phyloP scores from a whole-genome alignment of 2,888 invertebrate genomes.

The Anthophora plumipes region DNA sequence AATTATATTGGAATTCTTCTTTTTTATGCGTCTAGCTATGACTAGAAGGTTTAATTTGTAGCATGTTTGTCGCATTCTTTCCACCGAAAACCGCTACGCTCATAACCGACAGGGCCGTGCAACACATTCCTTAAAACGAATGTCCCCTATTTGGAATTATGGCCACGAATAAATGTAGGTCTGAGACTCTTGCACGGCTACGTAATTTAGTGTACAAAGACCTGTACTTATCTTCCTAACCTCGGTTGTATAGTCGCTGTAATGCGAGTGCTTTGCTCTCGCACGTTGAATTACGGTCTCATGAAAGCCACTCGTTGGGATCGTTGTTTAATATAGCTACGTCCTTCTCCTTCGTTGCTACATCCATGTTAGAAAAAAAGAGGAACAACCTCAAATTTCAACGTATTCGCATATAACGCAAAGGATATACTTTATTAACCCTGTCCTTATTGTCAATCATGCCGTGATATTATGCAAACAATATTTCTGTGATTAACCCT shows the following conservation, averaged over 20 bases:
- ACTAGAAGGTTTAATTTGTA: no score
- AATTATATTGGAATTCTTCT: no score
- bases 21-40: no score
- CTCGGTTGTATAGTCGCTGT: conserved; percentile 7
- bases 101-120: background rate
- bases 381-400: no score
- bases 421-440: background rate
- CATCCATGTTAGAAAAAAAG: no score
- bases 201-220: conserved; percentile 34
- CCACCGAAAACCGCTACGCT: background rate
- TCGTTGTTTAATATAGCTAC: background rate
- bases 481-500: background rate
- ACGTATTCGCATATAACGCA: no score
- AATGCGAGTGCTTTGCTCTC: background rate
- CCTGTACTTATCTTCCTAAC: conserved; percentile 36
- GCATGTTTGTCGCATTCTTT: background rate
- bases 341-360: background rate
- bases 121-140: background rate
- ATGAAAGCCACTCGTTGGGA: conserved; percentile 19
- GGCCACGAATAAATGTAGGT: background rate
- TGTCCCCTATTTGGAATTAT: background rate
- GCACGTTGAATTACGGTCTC: conserved; percentile 15
- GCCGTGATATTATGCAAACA: background rate
- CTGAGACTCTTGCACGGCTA: background rate
- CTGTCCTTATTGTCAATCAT: background rate